Evolutionary conservation across 2,113 vertebrate species (phyloP), one percentile per base, ranked within the genome.

Genomic region (human): DNA sequence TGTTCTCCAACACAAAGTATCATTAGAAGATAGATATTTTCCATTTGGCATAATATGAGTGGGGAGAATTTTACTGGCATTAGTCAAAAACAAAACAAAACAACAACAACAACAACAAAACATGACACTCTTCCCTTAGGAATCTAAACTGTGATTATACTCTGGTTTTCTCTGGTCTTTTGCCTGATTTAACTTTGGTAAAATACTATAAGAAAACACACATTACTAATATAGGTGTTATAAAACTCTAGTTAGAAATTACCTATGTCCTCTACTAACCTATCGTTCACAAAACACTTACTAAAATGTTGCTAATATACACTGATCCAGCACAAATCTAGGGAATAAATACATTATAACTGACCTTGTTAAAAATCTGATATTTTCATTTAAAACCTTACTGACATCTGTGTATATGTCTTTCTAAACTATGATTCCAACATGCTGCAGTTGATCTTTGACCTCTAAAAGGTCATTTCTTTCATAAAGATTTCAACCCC

Each of bases 211-310:
- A 93, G 40, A 86, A 87, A 92, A 81, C 43, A 90, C 1, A 64
- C 72, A 66, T 85, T 80, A 90, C 59, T 89, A 75, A 59, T 66
- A 18, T 52, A 90, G 68, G 17, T 70, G 0, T 83, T 84, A 70
- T 4, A 72, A 93, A 93, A 81, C 50, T 8, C 10, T 76, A 79
- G 10, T 52, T 85, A 94, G 50, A 96, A 96, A 57, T 96, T 22
- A 70, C n/a, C 93, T 92, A 35, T 76, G 93, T 94, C 38, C 30
- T 92, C 16, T 96, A 73, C 4, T 87, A 93, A 52, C 40, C 13
- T 22, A 43, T 59, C 94, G 20, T 68, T 79, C 45, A 83, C 32
- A 93, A 92, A 90, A 66, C 55, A 81, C 6, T 85, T 93, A 23
- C 25, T 35, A 94, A 89, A 94, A 94, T 93, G 57, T 89, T 93